These are phyloP conservation scores for Maconellicoccus hirsutus DNA, from an alignment of 1,140 invertebrate species.

Conservation along the genomic window DNA sequence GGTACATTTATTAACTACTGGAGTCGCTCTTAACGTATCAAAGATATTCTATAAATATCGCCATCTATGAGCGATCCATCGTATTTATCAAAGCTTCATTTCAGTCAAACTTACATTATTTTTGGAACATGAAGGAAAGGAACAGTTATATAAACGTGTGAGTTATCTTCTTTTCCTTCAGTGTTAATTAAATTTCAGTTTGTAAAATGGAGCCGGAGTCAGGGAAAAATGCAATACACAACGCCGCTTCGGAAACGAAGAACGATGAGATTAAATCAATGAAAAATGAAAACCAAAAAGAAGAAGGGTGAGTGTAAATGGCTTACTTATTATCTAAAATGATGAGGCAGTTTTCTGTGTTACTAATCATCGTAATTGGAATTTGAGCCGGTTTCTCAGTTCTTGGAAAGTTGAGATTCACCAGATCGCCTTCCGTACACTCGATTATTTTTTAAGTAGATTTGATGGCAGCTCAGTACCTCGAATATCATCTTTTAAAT, in stretches of 20 bases:
- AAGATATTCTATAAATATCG: no score
- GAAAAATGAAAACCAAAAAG: background rate
- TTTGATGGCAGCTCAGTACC: no score
- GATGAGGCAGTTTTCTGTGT: background rate
- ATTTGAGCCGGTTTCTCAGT: no score
- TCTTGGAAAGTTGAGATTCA: background rate
- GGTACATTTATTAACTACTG: no score
- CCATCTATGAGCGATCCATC: no score
- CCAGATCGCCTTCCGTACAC: background rate
- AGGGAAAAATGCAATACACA: background rate
- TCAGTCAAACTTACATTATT: no score
- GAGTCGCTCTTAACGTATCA: no score
- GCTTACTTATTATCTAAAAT: background rate
- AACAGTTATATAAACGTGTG: background rate
- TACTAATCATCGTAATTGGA: no score
- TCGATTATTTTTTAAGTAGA: no score
- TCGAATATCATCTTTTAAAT: no score
- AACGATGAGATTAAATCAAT: background rate
- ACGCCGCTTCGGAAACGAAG: background rate
- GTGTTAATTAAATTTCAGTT: background rate
- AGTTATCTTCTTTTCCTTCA: background rate
- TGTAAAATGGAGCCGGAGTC: background rate
- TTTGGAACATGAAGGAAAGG: no score
- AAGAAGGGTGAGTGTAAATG: background rate
- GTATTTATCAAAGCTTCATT: no score